Evolutionary conservation across 2,113 vertebrate species (phyloP).

Genomic region (Labrus mixtus): DNA sequence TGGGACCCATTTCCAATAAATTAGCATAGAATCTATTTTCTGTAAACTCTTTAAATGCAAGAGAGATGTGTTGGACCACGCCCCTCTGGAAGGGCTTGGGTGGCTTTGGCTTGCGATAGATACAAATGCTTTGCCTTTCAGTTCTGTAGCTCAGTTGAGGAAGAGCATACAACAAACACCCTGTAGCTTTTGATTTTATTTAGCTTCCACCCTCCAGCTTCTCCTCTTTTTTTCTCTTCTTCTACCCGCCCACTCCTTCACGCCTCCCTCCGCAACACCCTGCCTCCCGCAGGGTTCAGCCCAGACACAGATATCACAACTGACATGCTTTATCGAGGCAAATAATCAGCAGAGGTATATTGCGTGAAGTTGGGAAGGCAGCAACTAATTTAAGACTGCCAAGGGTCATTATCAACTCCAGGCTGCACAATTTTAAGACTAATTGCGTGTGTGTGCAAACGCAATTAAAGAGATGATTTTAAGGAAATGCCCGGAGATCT

Average conservation of each 20-base stretch:
- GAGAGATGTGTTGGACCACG: too few species aligned
- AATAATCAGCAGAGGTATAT: constrained; percentile 23
- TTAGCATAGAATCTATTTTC: too few species aligned
- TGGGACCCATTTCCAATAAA: too few species aligned
- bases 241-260: constrained; percentile 45
- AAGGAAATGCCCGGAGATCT: background rate
- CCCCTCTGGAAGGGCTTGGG: too few species aligned
- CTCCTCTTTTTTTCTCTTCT: background rate
- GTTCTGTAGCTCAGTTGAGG: background rate
- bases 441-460: background rate
- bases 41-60: too few species aligned
- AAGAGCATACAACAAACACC: constrained; percentile 20
- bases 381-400: background rate
- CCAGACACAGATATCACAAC: constrained; percentile 52
- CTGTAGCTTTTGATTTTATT: constrained; percentile 56
- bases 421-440: background rate
- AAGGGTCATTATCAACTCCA: background rate
- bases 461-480: background rate
- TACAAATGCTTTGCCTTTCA: background rate
- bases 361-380: constrained; percentile 13
- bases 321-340: constrained; percentile 61
- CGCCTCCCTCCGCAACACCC: constrained; percentile 31
- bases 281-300: constrained; percentile 43
- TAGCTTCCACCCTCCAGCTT: constrained; percentile 29
- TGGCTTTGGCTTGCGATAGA: background rate